Evolutionary conservation across 2,888 invertebrate species (phyloP), one percentile per base, ranked within the genome.

Genomic region (Patella caerulea): DNA sequence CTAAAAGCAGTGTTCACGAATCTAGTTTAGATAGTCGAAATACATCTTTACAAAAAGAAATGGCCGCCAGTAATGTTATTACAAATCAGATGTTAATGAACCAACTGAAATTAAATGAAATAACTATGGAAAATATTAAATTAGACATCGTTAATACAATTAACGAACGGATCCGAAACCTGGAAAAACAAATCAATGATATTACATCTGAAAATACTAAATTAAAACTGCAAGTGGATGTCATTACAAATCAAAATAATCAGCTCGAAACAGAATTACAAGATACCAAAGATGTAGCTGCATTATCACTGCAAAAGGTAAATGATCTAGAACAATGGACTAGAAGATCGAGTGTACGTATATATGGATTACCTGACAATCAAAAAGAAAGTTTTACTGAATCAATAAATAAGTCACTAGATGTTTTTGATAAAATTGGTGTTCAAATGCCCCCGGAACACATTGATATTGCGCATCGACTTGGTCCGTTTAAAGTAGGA

Each of bases 31-130:
- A 15, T 3, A 12, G 55, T 15, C 12, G 17, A 12, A 55, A 55
- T 17, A 55, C 12, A 15, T 55, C 17, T 55, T 55, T 55, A 17
- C 12, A 55, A 55, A 55, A 15, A 12, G 17, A 55, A 55, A 15
- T 15, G 17, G 17, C 55, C 55, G 55, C 2, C 29, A 29, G 29
- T 29, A 29, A 2, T 29, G 29, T 29, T 29, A 29, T 59, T 59
- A 59, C 59, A n/a, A 59, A 59, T 59, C n/a, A 59, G n/a, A 59
- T 59, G 59, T n/a, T 59, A 59, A n/a, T 59, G n/a, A 59, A 15
- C 19, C 59, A 59, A 59, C 19, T 59, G 7, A 59, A 59, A 59
- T 19, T n/a, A 15, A 59, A 59, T 15, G 59, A 59, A 59, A 55
- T 15, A 12, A 15, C 12, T 55, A 12, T 55, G 29, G 29, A 29